Percentiles rank a stretch among this genome's conserved stretches.
Conservation (phyloP, 2,888 invertebrate genomes). For the Cartodere bifasciata region DNA sequence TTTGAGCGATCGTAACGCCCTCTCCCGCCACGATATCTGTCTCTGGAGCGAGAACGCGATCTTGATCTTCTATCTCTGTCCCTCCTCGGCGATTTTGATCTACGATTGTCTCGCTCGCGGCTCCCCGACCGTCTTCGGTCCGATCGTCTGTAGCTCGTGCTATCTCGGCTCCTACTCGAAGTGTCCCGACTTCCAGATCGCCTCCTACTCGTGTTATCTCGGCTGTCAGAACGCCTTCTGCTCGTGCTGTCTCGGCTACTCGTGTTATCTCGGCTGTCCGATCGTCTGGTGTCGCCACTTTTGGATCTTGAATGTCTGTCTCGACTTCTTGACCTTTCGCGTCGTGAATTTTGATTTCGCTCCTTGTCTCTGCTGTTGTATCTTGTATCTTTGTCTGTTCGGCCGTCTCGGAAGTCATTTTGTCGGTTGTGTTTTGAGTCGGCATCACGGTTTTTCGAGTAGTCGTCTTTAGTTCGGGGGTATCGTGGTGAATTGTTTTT, state of each 20-base stretch:
- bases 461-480: not conserved
- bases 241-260: conserved; percentile 23
- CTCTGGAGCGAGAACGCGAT: conserved; percentile 21
- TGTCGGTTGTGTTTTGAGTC: too few species aligned
- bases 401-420: conserved; percentile 10
- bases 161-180: conserved; percentile 17
- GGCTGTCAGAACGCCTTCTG: conserved; percentile 20
- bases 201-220: conserved; percentile 19
- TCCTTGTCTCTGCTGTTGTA: conserved; percentile 7
- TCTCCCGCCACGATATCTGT: conserved; percentile 21
- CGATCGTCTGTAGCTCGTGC: too few species aligned
- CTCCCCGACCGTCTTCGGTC: too few species aligned
- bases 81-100: conserved; percentile 27
- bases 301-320: conserved; percentile 6
- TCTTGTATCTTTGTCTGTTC: conserved; percentile 4
- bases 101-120: too few species aligned
- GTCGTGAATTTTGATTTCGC: not conserved
- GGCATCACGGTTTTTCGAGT: not conserved
- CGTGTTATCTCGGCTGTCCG: conserved; percentile 11
- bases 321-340: not conserved
- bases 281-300: conserved; percentile 9
- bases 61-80: conserved; percentile 21
- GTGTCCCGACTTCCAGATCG: conserved; percentile 24
- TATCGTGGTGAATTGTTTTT: conserved; percentile 7
- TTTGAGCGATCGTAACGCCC: conserved; percentile 19